These are phyloP conservation scores for Hippocampus kuda DNA, from an alignment of 2,797 vertebrate species.

Conservation along the genomic window DNA sequence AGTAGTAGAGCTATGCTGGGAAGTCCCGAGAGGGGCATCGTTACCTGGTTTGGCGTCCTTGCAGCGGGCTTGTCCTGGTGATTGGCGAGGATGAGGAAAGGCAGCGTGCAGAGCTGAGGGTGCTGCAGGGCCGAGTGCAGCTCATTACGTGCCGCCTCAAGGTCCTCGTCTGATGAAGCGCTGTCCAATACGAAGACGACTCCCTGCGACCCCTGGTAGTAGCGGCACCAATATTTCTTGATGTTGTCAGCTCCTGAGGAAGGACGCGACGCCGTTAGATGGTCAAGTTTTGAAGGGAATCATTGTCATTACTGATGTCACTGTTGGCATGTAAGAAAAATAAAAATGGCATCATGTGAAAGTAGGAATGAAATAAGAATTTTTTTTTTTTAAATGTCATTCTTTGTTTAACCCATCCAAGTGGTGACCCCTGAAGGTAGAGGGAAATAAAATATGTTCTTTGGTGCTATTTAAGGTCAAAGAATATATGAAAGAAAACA, in stretches of 20 bases:
- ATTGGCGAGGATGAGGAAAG: conserved; percentile 97
- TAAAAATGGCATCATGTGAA: background rate
- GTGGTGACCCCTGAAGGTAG: too few relatives aligned
- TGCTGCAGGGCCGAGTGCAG: conserved; percentile 96
- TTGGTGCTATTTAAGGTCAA: too few relatives aligned
- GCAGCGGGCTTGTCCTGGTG: conserved; percentile 98
- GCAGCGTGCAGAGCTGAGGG: conserved; percentile 94
- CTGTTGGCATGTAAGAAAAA: background rate
- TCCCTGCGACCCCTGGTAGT: conserved; percentile 98
- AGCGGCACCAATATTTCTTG: conserved; percentile 98
- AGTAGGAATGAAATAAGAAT: background rate
- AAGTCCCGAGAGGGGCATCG: background rate
- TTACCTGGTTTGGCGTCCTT: conserved; percentile 88
- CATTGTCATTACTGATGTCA: background rate
- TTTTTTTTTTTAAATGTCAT: background rate
- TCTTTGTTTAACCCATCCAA: too few relatives aligned
- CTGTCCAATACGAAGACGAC: conserved; percentile 97
- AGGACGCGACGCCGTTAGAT: conserved; percentile 14
- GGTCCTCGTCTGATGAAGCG: conserved; percentile 88
- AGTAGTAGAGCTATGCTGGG: background rate
- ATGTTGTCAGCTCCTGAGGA: conserved; percentile 86
- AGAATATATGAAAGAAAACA: too few relatives aligned
- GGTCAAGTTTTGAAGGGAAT: background rate
- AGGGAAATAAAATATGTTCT: too few relatives aligned
- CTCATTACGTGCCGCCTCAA: conserved; percentile 89